Percentiles rank a stretch among this genome's conserved stretches.
Conservation (phyloP, 2,113 vertebrate species). For the Zapus hudsonius region DNA sequence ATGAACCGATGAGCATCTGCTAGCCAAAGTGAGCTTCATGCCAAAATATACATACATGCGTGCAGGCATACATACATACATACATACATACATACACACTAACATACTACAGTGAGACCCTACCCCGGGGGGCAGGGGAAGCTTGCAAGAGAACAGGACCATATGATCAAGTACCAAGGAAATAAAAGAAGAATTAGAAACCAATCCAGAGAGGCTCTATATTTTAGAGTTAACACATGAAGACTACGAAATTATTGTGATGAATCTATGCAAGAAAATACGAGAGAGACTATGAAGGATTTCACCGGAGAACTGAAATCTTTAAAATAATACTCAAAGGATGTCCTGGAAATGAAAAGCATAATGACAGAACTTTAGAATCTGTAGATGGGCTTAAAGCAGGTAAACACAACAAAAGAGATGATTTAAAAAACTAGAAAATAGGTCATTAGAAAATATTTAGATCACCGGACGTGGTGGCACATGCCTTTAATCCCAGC, state of each 20-base stretch:
- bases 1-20: neutral
- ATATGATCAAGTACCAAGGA: neutral
- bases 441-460: neutral
- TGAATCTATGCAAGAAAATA: neutral
- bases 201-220: neutral
- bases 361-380: neutral
- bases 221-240: neutral
- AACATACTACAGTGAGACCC: too few species aligned
- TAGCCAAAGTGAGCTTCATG: neutral
- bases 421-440: conserved; percentile 1
- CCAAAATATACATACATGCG: neutral
- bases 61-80: neutral
- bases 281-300: neutral
- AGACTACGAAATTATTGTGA: neutral
- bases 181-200: neutral
- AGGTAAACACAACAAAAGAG: neutral
- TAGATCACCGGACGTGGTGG: too few species aligned
- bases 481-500: too few species aligned
- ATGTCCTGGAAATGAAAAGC: neutral
- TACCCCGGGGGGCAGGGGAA: too few species aligned
- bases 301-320: neutral
- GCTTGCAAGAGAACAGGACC: neutral
- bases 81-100: neutral
- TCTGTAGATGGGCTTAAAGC: neutral
- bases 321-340: neutral